Base-by-base conservation (phyloP, 1,140 invertebrate species). In the Anoplophora glabripennis region DNA sequence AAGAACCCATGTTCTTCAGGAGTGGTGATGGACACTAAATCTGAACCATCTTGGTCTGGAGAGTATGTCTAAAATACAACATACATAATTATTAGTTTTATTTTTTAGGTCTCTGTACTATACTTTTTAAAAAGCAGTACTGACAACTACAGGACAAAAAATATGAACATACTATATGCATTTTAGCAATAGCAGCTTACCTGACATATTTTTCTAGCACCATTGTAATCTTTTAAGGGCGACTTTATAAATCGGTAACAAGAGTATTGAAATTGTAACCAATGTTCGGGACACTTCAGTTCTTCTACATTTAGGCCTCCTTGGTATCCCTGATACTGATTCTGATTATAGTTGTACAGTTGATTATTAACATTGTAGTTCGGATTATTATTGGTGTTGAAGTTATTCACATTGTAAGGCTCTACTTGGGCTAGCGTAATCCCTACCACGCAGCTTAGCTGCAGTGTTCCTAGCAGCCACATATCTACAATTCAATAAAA, bases 191-290 rank as follows among this genome's bases (percentile, higher is more conserved):
- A 53, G 5, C 33, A 9, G 64, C 63, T 61, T 71, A 80, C 83
- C 67, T 88, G 84, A 75, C 93, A 96, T 58, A 90, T 88, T 69
- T 82, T 83, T 63, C 85, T 82, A 3, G 92, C 92, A 67, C 93
- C 90, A 56, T 87, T 85, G 68, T 90, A 82, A 18, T 83, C 83
- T 54, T 87, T 85, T 46, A 87, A 77, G 1, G 92, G 92, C 18
- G 90, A 93, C 66, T 92, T 89, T 2, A 93, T 89, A 71, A 95
- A 95, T 42, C 90, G 82, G 74, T 93, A 95, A 77, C 93, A 96
- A 0, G 86, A 86, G 45, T 87, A 82, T 61, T 86, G 81, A 70
- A 83, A 91, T 11, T 80, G 81, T 18, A 87, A 77, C 93, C 93
- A 96, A 73, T 92, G 81, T 47, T 87, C 84, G 0, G 92, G 93